Conservation (phyloP, 30 jellyfish, hydroid and myxozoan genomes). For the Aurelia aurita region DNA sequence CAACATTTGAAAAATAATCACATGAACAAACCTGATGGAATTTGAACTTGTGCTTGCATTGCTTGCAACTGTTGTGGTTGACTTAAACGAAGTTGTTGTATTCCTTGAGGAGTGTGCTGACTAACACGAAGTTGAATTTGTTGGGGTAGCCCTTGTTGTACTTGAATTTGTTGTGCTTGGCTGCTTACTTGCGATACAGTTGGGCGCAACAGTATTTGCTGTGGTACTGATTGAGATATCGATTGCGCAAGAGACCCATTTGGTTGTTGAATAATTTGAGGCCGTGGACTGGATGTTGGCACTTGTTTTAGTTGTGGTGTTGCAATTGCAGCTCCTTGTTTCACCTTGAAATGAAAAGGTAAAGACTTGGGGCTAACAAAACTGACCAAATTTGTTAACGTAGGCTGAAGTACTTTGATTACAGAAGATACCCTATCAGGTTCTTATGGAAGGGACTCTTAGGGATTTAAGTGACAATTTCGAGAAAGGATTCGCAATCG, state of each 20-base stretch:
- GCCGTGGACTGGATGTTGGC: conserved; percentile 62
- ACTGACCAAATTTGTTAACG: too few relatives aligned
- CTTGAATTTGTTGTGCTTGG: conserved; percentile 71
- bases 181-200: conserved; percentile 70
- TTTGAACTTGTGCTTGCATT: conserved; percentile 90
- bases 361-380: too few relatives aligned
- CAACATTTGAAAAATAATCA: too few relatives aligned
- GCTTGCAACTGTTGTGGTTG: conserved; percentile 87
- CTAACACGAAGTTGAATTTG: conserved; percentile 94
- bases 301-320: conserved; percentile 65
- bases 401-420: too few relatives aligned
- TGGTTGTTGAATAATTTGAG: conserved; percentile 80
- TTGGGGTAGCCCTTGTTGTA: conserved; percentile 83
- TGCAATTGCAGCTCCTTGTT: conserved; percentile 40
- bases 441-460: too few relatives aligned
- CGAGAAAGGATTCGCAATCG: too few relatives aligned
- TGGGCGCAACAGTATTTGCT: conserved; percentile 89
- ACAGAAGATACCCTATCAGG: too few relatives aligned
- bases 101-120: conserved; percentile 84
- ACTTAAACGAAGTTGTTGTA: conserved; percentile 69
- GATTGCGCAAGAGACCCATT: conserved; percentile 69
- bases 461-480: too few relatives aligned
- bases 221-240: conserved; percentile 73
- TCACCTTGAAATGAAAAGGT: conserved; percentile 52
- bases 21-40: conserved; percentile 73